Evolutionary conservation across 2,797 vertebrate species (phyloP).

Genomic region (Gallinago nigripennis): DNA sequence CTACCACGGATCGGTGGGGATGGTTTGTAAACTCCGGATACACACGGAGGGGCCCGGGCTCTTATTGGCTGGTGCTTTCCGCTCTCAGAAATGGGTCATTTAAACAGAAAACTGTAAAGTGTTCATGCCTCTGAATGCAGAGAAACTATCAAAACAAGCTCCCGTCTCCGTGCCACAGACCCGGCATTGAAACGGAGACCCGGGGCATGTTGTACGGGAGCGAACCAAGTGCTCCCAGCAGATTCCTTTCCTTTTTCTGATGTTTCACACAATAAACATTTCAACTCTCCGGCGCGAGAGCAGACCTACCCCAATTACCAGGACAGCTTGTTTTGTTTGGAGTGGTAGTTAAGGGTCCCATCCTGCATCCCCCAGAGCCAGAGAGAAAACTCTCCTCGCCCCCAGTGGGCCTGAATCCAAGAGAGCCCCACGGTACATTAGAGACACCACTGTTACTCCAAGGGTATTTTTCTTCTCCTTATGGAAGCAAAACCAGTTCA

Average conservation of each 20-base stretch:
- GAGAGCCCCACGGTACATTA: not conserved
- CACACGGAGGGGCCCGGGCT: slow-evolving; percentile 55
- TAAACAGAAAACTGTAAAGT: slow-evolving; percentile 78
- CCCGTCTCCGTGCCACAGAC: slow-evolving; percentile 67
- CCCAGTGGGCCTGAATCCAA: not conserved
- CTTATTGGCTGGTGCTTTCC: slow-evolving; percentile 74
- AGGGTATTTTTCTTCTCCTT: not conserved
- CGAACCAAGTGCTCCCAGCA: slow-evolving; percentile 64
- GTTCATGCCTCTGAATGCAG: slow-evolving; percentile 70
- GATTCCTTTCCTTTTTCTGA: slow-evolving; percentile 61
- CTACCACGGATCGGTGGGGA: slow-evolving; percentile 83
- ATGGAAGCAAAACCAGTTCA: not conserved
- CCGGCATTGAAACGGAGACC: slow-evolving; percentile 59
- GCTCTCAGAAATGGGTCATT: slow-evolving; percentile 79
- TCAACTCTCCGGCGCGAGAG: not conserved
- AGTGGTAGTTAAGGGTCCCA: slow-evolving; percentile 22
- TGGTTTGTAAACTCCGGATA: slow-evolving; percentile 78
- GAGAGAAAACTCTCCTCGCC: not conserved
- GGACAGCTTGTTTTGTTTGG: slow-evolving; percentile 53
- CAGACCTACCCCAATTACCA: slow-evolving; percentile 51
- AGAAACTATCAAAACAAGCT: slow-evolving; percentile 75
- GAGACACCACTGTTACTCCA: not conserved
- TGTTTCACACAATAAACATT: slow-evolving; percentile 62
- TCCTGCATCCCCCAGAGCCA: not conserved
- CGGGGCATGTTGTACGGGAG: slow-evolving; percentile 15